Evolutionary conservation across 1,140 invertebrate genomes (phyloP).

Genomic region (Macrocentrus cingulum): DNA sequence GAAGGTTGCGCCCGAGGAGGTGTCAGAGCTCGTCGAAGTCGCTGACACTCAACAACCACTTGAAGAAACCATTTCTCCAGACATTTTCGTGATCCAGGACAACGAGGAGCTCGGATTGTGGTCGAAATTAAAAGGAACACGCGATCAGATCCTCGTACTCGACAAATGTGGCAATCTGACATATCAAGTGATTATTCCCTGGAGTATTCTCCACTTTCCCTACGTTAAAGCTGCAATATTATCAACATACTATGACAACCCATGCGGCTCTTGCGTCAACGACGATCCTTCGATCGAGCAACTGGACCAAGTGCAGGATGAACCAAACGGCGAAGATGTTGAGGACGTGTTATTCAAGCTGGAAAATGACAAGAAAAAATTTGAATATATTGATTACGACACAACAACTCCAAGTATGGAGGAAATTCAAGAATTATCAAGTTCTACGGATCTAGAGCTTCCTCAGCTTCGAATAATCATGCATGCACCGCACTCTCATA

Average conservation of each 20-base stretch:
- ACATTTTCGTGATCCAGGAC: constrained; percentile 42
- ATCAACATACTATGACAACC: constrained; percentile 51
- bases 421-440: not conserved
- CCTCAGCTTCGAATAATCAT: constrained; percentile 42
- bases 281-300: constrained; percentile 18
- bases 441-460: too few species aligned
- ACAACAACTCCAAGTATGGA: not conserved
- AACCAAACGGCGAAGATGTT: not conserved
- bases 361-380: too few species aligned
- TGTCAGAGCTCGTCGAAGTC: constrained; percentile 12
- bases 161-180: constrained; percentile 51
- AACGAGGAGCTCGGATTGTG: constrained; percentile 35
- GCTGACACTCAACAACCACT: constrained; percentile 23
- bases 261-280: constrained; percentile 47
- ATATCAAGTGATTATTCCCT: constrained; percentile 52
- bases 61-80: constrained; percentile 15
- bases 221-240: constrained; percentile 54
- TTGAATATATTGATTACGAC: too few species aligned
- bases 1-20: constrained; percentile 31
- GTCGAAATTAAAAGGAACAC: constrained; percentile 38
- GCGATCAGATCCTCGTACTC: constrained; percentile 45
- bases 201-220: constrained; percentile 53
- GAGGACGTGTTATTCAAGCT: not conserved
- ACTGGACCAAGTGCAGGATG: not conserved
- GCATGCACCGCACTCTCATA: constrained; percentile 43